Evolutionary conservation across 2,113 vertebrate genomes (phyloP), one percentile per base, ranked within the genome.

Genomic region (Camelus dromedarius): DNA sequence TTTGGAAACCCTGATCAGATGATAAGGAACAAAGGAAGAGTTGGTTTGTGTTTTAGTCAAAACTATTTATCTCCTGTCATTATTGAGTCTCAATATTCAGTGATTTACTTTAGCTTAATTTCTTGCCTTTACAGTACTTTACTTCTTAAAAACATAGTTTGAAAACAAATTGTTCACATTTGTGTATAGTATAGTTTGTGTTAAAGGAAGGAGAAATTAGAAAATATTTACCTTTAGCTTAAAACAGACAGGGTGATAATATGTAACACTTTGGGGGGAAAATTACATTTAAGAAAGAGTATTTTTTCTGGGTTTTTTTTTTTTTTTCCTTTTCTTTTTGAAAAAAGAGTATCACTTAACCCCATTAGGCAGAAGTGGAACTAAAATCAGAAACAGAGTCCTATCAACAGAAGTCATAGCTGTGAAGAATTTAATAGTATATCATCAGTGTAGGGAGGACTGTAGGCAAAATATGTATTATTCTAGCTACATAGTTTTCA

Each of bases 171-270:
- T 91, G 26, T 79, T 95, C 52, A 64, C 26, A 70, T 93, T 87
- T 93, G 50, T 72, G 50, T 62, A 46, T 88, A 35, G 13, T 94
- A 46, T 66, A 56, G 52, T 77, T 91, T 85, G 48, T 69, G 35
- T 76, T 93, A 64, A 79, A 92, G 14, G 54, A 88, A 69, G n/a
- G 70, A 72, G 2, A 19, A 52, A 64, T 42, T 89, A 22, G 46
- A 77, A 96, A 84, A 91, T 73, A 38, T 30, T 94, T 73, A 54
- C 77, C 38, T 56, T 93, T 64, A 83, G 35, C 15, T 91, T 38
- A 83, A 56, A 88, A 73, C 24, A 56, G 20, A 50, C 32, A 90
- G 3, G 12, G 28, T 82, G 38, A 52, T 85, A 50, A 80, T 58
- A 67, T 30, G 6, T 35, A 89, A 32, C 24, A 67, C 26, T 66